phyloP scores from a whole-genome alignment of 2,888 invertebrate species.

The Chaetoderma sp. region DNA sequence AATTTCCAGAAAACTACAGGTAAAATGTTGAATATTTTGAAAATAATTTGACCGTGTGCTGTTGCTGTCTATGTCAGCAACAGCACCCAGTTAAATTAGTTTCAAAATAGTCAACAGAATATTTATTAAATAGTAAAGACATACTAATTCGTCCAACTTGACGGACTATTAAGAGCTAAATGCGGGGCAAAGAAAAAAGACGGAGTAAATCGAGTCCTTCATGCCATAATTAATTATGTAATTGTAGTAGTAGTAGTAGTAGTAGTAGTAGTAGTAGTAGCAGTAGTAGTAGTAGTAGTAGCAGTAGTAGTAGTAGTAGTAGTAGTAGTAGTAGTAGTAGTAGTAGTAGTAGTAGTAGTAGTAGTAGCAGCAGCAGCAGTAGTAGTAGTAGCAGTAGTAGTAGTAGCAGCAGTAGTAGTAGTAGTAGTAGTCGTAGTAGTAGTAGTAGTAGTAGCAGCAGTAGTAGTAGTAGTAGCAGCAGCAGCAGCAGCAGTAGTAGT shows the following conservation, averaged over 20 bases:
- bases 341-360: slow-evolving; percentile 10
- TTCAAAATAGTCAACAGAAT: too few species aligned
- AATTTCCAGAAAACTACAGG: too few species aligned
- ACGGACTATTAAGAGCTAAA: too few species aligned
- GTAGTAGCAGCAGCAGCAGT: neutral
- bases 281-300: slow-evolving; percentile 31
- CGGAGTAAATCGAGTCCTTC: too few species aligned
- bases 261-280: slow-evolving; percentile 30
- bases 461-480: slow-evolving; percentile 25
- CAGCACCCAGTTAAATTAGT: too few species aligned
- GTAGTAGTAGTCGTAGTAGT: too few species aligned
- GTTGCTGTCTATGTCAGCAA: too few species aligned
- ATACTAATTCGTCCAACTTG: too few species aligned
- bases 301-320: slow-evolving; percentile 31
- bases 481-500: slow-evolving; percentile 29
- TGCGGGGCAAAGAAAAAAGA: too few species aligned
- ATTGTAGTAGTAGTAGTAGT: slow-evolving; percentile 20
- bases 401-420: neutral
- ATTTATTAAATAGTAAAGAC: too few species aligned
- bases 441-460: slow-evolving; percentile 24
- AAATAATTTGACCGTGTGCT: too few species aligned
- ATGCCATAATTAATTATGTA: neutral
- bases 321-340: slow-evolving; percentile 30
- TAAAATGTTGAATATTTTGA: too few species aligned
- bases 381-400: neutral